Base-by-base conservation (phyloP, 2,888 invertebrate genomes). In the Andrena praecox region DNA sequence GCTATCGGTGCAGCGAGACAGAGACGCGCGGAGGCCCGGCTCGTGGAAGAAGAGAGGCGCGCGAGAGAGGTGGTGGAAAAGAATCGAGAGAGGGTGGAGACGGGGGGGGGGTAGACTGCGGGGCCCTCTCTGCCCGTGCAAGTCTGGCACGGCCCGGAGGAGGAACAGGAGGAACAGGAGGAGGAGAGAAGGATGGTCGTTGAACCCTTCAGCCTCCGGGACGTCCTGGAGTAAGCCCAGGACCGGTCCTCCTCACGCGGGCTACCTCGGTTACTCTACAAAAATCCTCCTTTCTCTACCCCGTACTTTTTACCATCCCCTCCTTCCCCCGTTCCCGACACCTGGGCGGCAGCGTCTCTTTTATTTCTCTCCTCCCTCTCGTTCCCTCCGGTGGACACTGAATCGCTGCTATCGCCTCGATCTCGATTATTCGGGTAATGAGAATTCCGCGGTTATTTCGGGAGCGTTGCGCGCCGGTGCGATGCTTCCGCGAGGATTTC, bases 191-290 rank as follows among this genome's bases (percentile, higher is more conserved):
- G 77, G 67, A 73, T 87, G 87, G 89, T 86, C 88, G 80, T 88
- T 88, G 88, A 88, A 88, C 89, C 84, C 82, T 70, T 82, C 84
- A 73, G 85, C 83, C 83, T 84, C 87, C 81, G 60, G 89, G 81
- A 89, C 76, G 75, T 84, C 79, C 87, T 83, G 85, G 80, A 85
- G 82, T 82, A 85, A 81, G 75, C 83, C 74, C 52, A 78, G 82
- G 80, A 86, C 80, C 82, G 77, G 73, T 77, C 79, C 78, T 77
- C 79, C 78, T 68, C 80, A 68, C 77, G 29, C 52, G 56, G 35
- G 12, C 66, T 48, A 20, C 63, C 68, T 69, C 74, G 76, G 67
- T 71, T 72, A 74, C 67, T 64, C 60, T 20, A 56, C 73, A 68
- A 77, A 72, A 74, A 84, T 82, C 73, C 50, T 50, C 82, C 63